Conservation (phyloP, 2,113 vertebrate genomes). For the Rhineura floridana region DNA sequence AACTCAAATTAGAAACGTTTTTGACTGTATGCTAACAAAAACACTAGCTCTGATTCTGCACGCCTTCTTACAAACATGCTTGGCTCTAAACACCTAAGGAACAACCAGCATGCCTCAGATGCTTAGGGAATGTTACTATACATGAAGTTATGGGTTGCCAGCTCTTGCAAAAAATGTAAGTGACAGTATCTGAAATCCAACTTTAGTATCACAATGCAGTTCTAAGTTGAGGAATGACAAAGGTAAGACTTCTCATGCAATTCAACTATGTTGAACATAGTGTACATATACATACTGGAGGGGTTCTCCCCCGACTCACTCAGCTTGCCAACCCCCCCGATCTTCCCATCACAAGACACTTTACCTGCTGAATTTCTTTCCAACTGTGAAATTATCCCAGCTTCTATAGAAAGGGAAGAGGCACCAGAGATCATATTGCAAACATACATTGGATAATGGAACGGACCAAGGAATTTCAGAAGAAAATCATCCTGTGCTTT, state of each 20-base stretch:
- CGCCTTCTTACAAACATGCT: not conserved
- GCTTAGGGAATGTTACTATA: not conserved
- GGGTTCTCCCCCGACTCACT: too few relatives aligned
- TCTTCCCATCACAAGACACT: too few relatives aligned
- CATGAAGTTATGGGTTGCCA: not conserved
- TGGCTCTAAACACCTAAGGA: not conserved
- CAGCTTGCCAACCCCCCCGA: too few relatives aligned
- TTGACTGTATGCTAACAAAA: not conserved
- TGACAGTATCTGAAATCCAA: not conserved
- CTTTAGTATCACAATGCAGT: not conserved
- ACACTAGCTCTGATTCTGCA: not conserved
- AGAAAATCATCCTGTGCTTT: too few relatives aligned
- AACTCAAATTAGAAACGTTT: not conserved
- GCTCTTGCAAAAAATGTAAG: not conserved
- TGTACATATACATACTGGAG: too few relatives aligned
- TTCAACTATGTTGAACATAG: not conserved
- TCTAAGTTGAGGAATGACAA: not conserved
- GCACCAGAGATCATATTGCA: too few relatives aligned
- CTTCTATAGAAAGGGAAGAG: too few relatives aligned
- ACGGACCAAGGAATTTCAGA: too few relatives aligned
- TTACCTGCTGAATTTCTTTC: too few relatives aligned
- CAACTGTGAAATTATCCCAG: too few relatives aligned
- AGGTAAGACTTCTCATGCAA: not conserved
- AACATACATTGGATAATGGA: too few relatives aligned
- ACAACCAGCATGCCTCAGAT: too few relatives aligned